phyloP scores from a whole-genome alignment of 1,140 invertebrate genomes.

The Calosoma granatense region DNA sequence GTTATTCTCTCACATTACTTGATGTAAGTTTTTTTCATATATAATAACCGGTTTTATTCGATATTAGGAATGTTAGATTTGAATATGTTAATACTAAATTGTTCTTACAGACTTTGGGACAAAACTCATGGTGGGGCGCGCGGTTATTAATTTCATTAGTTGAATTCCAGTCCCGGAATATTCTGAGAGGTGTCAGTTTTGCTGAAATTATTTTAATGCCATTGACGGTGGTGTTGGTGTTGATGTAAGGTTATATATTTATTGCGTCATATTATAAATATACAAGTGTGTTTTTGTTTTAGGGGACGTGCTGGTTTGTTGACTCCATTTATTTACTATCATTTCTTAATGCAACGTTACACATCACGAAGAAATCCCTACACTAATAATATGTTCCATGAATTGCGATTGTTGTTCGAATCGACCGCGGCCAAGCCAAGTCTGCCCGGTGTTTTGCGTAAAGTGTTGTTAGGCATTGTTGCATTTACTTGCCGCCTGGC shows the following conservation, averaged over 20 bases:
- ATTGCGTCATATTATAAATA: background rate
- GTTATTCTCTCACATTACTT: slow-evolving; percentile 76
- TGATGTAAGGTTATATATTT: slow-evolving; percentile 73
- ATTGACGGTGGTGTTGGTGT: slow-evolving; percentile 68
- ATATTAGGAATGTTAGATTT: slow-evolving; percentile 9
- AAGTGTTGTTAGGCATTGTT: slow-evolving; percentile 42
- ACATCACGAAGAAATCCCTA: slow-evolving; percentile 89
- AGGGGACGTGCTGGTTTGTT: slow-evolving; percentile 78
- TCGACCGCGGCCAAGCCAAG: slow-evolving; percentile 45
- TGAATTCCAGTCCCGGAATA: slow-evolving; percentile 77
- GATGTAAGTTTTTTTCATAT: slow-evolving; percentile 65
- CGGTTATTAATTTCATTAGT: slow-evolving; percentile 74
- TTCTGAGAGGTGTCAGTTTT: slow-evolving; percentile 75
- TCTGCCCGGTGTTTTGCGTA: slow-evolving; percentile 47
- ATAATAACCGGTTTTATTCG: background rate
- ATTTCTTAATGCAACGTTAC: slow-evolving; percentile 83
- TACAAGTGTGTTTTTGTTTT: slow-evolving; percentile 34
- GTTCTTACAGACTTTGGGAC: slow-evolving; percentile 64
- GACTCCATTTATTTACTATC: slow-evolving; percentile 90
- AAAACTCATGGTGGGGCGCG: slow-evolving; percentile 80
- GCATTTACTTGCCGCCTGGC: slow-evolving; percentile 52
- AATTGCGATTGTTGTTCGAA: slow-evolving; percentile 56
- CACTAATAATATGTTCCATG: slow-evolving; percentile 79
- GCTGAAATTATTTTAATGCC: slow-evolving; percentile 90
- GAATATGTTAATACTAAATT: slow-evolving; percentile 18